These are phyloP conservation scores for Stichopus chloronotus DNA, from an alignment of 35 echinoderm and acorn worm genomes.

Conservation along the genomic window DNA sequence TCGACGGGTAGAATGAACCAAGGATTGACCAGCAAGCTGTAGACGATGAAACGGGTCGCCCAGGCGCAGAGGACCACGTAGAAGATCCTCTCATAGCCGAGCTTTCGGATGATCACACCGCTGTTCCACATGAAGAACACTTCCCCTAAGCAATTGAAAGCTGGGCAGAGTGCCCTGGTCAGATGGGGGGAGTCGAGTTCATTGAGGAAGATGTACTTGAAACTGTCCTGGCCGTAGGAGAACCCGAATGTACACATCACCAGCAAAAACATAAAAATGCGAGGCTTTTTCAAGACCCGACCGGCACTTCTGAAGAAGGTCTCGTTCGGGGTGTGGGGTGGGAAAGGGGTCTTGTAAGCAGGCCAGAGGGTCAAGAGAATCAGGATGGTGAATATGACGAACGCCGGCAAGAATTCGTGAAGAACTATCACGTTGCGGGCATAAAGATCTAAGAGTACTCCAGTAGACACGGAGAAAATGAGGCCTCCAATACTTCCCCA, in stretches of 20 bases:
- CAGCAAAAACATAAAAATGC: conserved; percentile 13
- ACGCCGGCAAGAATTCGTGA: conserved; percentile 46
- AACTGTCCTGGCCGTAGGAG: conserved; percentile 39
- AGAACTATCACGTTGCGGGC: background rate
- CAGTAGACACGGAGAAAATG: conserved; percentile 44
- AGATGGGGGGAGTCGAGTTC: conserved; percentile 48
- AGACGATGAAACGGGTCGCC: conserved; percentile 60
- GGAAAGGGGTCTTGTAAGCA: conserved; percentile 14
- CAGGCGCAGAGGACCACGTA: conserved; percentile 53
- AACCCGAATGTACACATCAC: conserved; percentile 34
- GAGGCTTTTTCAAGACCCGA: background rate
- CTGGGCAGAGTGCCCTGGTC: conserved; percentile 27
- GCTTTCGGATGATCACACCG: conserved; percentile 40
- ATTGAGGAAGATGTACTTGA: conserved; percentile 55
- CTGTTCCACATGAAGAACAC: conserved; percentile 70
- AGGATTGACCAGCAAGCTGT: conserved; percentile 57
- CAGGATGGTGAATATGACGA: conserved; percentile 53
- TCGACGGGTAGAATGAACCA: conserved; percentile 67
- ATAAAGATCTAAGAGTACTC: conserved; percentile 53
- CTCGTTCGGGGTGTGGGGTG: conserved; percentile 34
- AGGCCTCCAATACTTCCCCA: conserved; percentile 60
- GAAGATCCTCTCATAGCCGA: conserved; percentile 66
- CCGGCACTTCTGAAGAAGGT: conserved; percentile 45
- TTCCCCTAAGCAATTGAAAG: conserved; percentile 58
- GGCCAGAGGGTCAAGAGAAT: conserved; percentile 18